phyloP scores from a whole-genome alignment of 2,888 invertebrate species.

The Brachypalpus laphriformis region DNA sequence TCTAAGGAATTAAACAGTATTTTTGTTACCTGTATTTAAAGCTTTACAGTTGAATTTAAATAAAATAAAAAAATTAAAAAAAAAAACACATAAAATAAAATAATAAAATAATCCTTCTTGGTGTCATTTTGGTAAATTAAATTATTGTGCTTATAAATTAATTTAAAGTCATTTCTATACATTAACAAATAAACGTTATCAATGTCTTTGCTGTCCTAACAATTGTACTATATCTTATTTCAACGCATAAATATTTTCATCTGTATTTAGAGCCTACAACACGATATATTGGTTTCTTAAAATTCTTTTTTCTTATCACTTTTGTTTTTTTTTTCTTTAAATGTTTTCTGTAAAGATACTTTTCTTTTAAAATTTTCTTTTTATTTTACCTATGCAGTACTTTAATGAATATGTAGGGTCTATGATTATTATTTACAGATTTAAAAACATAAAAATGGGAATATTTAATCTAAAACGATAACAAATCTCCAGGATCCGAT shows the following conservation, averaged over 20 bases:
- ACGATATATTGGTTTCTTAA: constrained; percentile 49
- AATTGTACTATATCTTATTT: constrained; percentile 71
- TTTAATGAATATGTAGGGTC: constrained; percentile 18
- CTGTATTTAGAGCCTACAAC: constrained; percentile 60
- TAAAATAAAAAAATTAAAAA: constrained; percentile 16
- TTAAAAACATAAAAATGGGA: constrained; percentile 20
- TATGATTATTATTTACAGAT: constrained; percentile 66
- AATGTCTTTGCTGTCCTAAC: constrained; percentile 72
- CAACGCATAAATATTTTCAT: constrained; percentile 64
- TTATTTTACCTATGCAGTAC: constrained; percentile 33
- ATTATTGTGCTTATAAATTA: constrained; percentile 67
- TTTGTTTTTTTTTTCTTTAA: constrained; percentile 17
- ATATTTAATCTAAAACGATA: constrained; percentile 34
- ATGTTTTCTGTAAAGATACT: constrained; percentile 27
- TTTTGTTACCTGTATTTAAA: constrained; percentile 54
- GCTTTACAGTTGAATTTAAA: constrained; percentile 41
- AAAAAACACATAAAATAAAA: constrained; percentile 42
- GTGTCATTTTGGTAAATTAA: constrained; percentile 65
- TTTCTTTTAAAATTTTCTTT: constrained; percentile 5
- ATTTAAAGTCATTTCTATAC: constrained; percentile 44
- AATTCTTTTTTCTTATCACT: constrained; percentile 56
- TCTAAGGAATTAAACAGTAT: constrained; percentile 52
- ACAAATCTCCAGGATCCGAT: constrained; percentile 42
- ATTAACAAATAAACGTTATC: constrained; percentile 63
- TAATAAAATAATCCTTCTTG: constrained; percentile 54